These are phyloP conservation scores for Miniopterus natalensis DNA, from an alignment of 2,113 vertebrate genomes.

Conservation along the genomic window DNA sequence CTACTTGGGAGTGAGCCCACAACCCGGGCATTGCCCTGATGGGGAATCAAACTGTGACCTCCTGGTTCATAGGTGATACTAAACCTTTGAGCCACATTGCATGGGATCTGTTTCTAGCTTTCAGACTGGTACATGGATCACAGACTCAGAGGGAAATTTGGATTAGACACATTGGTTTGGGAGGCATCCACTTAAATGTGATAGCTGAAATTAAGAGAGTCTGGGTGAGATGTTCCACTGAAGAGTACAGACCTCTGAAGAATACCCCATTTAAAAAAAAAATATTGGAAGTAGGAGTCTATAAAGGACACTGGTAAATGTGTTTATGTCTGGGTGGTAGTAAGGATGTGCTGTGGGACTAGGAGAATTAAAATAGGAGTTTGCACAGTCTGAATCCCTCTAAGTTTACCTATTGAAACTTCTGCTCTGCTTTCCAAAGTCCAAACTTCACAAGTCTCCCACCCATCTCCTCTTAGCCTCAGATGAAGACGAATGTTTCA, in stretches of 20 bases:
- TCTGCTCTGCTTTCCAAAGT: background rate
- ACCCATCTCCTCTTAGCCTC: background rate
- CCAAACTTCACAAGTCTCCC: background rate
- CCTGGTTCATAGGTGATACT: no score
- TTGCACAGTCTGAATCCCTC: background rate
- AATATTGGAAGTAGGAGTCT: background rate
- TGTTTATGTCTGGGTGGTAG: background rate
- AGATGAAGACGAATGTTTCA: background rate
- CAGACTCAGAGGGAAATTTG: background rate
- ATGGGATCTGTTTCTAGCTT: background rate
- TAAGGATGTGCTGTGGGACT: background rate
- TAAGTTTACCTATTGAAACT: rapidly evolving
- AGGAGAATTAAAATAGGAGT: background rate
- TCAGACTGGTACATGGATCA: background rate
- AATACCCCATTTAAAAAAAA: background rate
- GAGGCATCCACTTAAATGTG: background rate
- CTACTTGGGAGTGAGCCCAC: no score
- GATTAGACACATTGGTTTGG: background rate
- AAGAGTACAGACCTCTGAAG: background rate
- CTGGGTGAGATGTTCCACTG: background rate
- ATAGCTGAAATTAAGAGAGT: background rate
- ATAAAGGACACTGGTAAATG: background rate
- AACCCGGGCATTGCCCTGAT: no score
- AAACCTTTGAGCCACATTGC: no score
- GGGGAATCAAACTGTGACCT: no score